These are phyloP conservation scores for Brachyhypopomus gauderio DNA, from an alignment of 2,113 vertebrate genomes.

Conservation along the genomic window DNA sequence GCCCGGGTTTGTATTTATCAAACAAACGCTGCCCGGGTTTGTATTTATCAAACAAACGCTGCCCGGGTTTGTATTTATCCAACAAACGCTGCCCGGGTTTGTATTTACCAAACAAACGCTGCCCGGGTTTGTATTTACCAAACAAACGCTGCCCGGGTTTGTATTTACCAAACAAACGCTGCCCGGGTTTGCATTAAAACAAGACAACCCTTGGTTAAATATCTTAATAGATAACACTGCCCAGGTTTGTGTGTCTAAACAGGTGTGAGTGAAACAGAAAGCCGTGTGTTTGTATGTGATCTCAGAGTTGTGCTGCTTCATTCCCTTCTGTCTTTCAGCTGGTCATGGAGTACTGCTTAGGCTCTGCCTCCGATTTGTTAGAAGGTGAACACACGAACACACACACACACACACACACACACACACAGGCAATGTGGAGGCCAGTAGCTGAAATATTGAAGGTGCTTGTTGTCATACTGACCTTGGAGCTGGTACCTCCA, in stretches of 20 bases:
- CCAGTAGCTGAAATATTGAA: too few relatives aligned
- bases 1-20: too few relatives aligned
- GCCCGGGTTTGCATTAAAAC: too few relatives aligned
- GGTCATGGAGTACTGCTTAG: conserved; percentile 99
- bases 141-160: not conserved
- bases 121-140: conserved; percentile 16
- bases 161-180: too few relatives aligned
- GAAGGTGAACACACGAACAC: conserved; percentile 82
- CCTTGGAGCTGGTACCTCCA: too few relatives aligned
- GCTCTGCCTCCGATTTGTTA: conserved; percentile 96
- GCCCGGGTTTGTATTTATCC: conserved; percentile 63
- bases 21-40: too few relatives aligned
- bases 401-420: not conserved
- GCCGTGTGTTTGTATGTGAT: not conserved
- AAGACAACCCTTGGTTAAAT: too few relatives aligned
- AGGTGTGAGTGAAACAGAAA: not conserved
- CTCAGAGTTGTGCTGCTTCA: not conserved
- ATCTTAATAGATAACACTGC: too few relatives aligned
- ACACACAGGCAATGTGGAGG: not conserved
- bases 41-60: conserved; percentile 72
- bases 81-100: too few relatives aligned
- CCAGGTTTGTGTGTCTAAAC: too few relatives aligned
- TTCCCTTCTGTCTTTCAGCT: conserved; percentile 77
- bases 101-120: too few relatives aligned
- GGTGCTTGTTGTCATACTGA: too few relatives aligned